Evolutionary conservation across 2,888 invertebrate species (phyloP), one percentile per base, ranked within the genome.

Genomic region (Agrotis segetum): DNA sequence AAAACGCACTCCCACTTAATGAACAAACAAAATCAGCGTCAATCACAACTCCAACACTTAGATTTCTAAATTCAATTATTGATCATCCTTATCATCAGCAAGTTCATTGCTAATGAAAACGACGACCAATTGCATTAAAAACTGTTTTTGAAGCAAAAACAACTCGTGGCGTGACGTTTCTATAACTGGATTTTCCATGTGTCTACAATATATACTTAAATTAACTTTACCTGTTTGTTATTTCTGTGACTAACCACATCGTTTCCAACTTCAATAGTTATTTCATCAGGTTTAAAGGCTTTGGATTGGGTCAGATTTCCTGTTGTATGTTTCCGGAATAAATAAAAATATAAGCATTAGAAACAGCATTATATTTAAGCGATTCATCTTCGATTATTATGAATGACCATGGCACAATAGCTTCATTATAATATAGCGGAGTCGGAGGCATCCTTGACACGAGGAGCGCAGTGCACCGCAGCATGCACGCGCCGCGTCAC

Each of bases 391-490:
- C 61, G 53, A 47, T 81, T 77, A 86, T 90, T 40, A 87, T 85
- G 75, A 85, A 81, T 88, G 92, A 87, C 91, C 92, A 90, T 93
- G 92, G 91, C 92, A 92, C 90, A 90, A 90, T 89, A 89, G 88
- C 89, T 89, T 87, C 87, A 88, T 92, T 91, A 88, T 89, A 90
- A 89, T 88, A 90, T 87, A 87, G 82, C 86, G 87, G 86, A 89
- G 90, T 87, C 87, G 87, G 87, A 87, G 86, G 88, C 91, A 94
- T 95, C 95, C 95, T 95, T 95, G 95, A 95, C 95, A 94, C 88
- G 90, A 83, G 85, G 82, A 87, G 80, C 81, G 75, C 82, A 75
- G 79, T 85, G 85, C 84, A 86, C 84, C 83, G 87, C 88, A 86
- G 82, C 81, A 84, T 87, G 87, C 87, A 86, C 86, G 82, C 87